These are phyloP conservation scores for Luperina nickerlii DNA, from an alignment of 2,888 invertebrate species.

Conservation along the genomic window DNA sequence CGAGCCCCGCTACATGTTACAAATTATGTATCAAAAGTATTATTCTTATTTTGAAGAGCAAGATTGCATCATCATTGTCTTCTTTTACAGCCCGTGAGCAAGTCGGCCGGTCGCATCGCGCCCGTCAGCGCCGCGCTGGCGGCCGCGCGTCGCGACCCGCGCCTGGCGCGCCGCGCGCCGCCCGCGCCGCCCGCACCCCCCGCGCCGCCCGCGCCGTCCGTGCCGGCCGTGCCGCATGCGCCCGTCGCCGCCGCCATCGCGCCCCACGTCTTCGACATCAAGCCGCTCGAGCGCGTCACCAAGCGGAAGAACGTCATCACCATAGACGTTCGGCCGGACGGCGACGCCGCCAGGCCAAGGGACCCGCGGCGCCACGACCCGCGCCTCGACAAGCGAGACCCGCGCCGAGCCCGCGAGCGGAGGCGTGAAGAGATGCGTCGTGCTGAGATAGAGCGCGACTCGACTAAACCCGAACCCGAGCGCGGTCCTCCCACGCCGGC, in stretches of 20 bases:
- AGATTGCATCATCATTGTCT: slow-evolving; percentile 41
- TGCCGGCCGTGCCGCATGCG: slow-evolving; percentile 55
- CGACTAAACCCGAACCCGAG: slow-evolving; percentile 43
- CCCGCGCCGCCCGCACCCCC: slow-evolving; percentile 37
- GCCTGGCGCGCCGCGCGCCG: slow-evolving; percentile 56
- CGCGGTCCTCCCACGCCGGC: slow-evolving; percentile 59
- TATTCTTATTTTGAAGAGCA: background rate
- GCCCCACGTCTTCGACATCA: slow-evolving; percentile 87
- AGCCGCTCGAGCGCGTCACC: slow-evolving; percentile 83
- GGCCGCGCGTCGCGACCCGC: slow-evolving; percentile 79
- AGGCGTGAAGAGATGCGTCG: slow-evolving; percentile 67
- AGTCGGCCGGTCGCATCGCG: slow-evolving; percentile 80
- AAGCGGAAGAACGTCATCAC: slow-evolving; percentile 87
- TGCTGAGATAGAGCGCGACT: slow-evolving; percentile 51
- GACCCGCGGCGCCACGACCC: slow-evolving; percentile 72
- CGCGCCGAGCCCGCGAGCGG: slow-evolving; percentile 59
- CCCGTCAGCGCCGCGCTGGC: slow-evolving; percentile 80
- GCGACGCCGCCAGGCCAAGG: slow-evolving; percentile 43
- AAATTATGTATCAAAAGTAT: background rate
- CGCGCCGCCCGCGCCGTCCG: slow-evolving; percentile 57
- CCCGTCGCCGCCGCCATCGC: slow-evolving; percentile 76
- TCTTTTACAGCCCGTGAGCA: slow-evolving; percentile 82
- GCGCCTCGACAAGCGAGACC: slow-evolving; percentile 65
- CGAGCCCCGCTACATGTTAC: background rate
- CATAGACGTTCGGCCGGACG: slow-evolving; percentile 82